Evolutionary conservation across 2,888 invertebrate species (phyloP).

Genomic region (Meta bourneti): DNA sequence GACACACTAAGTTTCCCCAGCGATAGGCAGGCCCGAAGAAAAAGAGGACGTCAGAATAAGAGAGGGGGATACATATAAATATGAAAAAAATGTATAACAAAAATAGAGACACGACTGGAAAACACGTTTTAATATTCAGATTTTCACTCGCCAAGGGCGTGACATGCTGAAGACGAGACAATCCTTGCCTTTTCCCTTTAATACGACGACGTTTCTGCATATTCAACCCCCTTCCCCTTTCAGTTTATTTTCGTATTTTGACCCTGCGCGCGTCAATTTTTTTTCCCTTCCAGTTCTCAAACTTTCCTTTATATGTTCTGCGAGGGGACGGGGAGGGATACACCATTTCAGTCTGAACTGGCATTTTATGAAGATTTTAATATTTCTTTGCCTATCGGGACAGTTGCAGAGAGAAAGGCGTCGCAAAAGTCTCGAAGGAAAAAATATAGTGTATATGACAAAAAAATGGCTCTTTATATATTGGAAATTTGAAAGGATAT

Average conservation of each 20-base stretch:
- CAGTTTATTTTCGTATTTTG: conserved; percentile 36
- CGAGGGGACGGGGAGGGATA: not conserved
- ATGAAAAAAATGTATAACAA: not conserved
- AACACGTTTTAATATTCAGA: conserved; percentile 76
- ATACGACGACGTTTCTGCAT: conserved; percentile 17
- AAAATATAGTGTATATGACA: not conserved
- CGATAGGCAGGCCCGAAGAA: not conserved
- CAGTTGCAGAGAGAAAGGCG: not conserved
- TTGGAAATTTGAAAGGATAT: conserved; percentile 38
- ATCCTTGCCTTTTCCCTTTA: conserved; percentile 20
- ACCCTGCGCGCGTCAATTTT: conserved; percentile 35
- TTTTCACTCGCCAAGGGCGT: conserved; percentile 66
- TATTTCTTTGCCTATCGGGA: conserved; percentile 25
- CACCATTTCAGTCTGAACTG: not conserved
- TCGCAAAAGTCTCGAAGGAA: not conserved
- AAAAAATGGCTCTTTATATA: not conserved
- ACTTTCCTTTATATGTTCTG: not conserved
- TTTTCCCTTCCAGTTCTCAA: not conserved
- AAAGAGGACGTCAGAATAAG: conserved; percentile 21
- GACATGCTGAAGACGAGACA: conserved; percentile 68
- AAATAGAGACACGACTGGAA: conserved; percentile 36
- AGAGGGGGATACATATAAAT: no score
- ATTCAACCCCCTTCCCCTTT: conserved; percentile 8
- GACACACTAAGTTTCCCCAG: conserved; percentile 58
- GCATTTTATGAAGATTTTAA: conserved; percentile 68